These are phyloP conservation scores for Epsilonema sp. DNA, from an alignment of 2,888 invertebrate species.

Conservation along the genomic window DNA sequence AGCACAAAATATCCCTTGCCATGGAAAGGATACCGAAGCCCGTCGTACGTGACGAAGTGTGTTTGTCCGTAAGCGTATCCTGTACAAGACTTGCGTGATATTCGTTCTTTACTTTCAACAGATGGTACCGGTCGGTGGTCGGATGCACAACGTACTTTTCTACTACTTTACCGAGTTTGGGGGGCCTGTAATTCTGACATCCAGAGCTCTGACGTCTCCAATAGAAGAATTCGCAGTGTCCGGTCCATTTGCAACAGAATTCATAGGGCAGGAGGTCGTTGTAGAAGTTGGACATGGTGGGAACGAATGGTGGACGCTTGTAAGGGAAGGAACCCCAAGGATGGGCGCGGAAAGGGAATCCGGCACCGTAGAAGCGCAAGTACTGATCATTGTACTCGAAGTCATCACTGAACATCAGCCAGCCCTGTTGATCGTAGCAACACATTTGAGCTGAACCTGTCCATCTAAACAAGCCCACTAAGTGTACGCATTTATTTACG, in stretches of 20 bases:
- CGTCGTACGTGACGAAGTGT: constrained; percentile 76
- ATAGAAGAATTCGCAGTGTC: constrained; percentile 83
- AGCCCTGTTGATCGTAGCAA: constrained; percentile 75
- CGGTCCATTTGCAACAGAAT: constrained; percentile 73
- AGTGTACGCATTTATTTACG: no score
- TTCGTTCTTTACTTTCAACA: no score
- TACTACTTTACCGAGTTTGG: constrained; percentile 45
- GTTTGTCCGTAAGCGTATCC: constrained; percentile 84
- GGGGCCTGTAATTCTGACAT: constrained; percentile 80
- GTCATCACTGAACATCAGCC: constrained; percentile 76
- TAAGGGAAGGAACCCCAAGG: constrained; percentile 17
- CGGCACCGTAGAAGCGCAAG: constrained; percentile 51
- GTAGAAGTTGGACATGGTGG: constrained; percentile 81
- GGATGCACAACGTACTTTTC: no score
- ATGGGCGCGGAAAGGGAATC: constrained; percentile 52
- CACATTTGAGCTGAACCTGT: constrained; percentile 58
- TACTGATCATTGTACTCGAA: constrained; percentile 41
- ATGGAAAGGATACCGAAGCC: constrained; percentile 70
- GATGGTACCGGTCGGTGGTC: no score
- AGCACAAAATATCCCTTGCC: constrained; percentile 78
- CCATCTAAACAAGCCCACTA: constrained; percentile 16
- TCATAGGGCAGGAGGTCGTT: constrained; percentile 82
- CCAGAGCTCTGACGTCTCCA: constrained; percentile 73
- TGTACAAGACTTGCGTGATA: constrained; percentile 24
- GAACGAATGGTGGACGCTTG: constrained; percentile 38